phyloP scores from a whole-genome alignment of 2,888 invertebrate species.

The Serripes groenlandicus region DNA sequence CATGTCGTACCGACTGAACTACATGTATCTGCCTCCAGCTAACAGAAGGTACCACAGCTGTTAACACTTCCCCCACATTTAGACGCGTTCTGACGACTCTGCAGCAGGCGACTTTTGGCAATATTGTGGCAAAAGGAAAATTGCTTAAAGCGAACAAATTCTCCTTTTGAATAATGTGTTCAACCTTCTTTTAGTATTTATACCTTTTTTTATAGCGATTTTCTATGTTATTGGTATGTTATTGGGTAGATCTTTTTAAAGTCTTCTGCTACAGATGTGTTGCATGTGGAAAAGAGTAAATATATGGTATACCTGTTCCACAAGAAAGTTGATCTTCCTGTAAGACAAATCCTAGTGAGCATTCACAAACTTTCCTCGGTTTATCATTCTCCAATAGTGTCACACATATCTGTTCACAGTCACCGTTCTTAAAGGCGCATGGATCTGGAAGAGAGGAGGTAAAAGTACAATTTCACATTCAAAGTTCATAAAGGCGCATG shows the following conservation, averaged over 20 bases:
- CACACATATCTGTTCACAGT: conserved; percentile 33
- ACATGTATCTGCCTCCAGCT: no score
- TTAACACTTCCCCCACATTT: no score
- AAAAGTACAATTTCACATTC: not conserved
- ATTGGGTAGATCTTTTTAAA: no score
- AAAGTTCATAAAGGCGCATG: no score
- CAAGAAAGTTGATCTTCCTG: not conserved
- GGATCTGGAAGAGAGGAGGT: conserved; percentile 16
- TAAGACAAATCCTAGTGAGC: conserved; percentile 15
- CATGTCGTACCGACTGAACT: no score
- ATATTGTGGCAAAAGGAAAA: not conserved
- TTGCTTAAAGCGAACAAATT: not conserved
- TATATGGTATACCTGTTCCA: conserved; percentile 16
- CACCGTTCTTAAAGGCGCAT: conserved; percentile 17
- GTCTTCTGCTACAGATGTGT: no score
- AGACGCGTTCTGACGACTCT: no score
- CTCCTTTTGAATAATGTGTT: not conserved
- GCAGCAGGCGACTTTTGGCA: no score
- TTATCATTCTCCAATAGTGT: not conserved
- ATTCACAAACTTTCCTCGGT: not conserved
- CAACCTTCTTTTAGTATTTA: not conserved
- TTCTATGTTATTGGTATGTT: no score
- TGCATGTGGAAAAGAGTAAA: no score
- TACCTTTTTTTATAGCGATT: not conserved
- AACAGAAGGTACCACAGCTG: no score